Evolutionary conservation across 1,140 invertebrate genomes (phyloP), one percentile per base, ranked within the genome.

Genomic region (Hetaerina americana): DNA sequence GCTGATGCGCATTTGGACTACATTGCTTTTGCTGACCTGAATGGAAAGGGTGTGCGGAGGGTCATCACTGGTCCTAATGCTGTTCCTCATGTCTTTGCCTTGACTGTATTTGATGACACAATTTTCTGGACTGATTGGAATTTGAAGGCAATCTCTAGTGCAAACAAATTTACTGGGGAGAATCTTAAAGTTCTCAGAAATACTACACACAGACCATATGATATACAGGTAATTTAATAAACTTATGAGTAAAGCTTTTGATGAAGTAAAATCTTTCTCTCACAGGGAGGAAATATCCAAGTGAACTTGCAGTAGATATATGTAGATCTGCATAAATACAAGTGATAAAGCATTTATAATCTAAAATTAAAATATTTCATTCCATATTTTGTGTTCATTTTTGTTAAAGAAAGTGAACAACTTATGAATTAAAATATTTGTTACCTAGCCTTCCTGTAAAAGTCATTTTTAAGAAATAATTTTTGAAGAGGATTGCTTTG

Each of bases 41-140:
- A 97, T 81, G 95, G 95, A 2, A 87, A 87, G 70, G 89, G 94
- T 78, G 84, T 93, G 3, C 91, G 95, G 71, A 85, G 92, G 69
- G 92, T 96, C 0, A 76, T 96, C 1, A 89, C 89, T 0, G 94
- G 94, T 0, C 78, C 83, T 5, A 84, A 87, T 66, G 40, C 40
- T 57, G 95, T 97, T 3, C 94, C 95, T 0, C 96, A 98, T 77
- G 94, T 97, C 0, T 98, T 98, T 78, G 96, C 96, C 0, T 82
- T 99, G 18, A 90, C 91, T 1, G 84, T 99, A 0, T 98, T 98
- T 80, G 95, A 97, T 76, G 95, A 98, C 77, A 89, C 88, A 75
- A 88, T 99, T 5, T 99, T 92, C 82, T 99, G 96, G 95, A 97
- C 96, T 3, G 97, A 99, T 78, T 98, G 97, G 96, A 98, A 98